Evolutionary conservation across 1,140 invertebrate species (phyloP).

Genomic region (Pachypeltis micranthus): DNA sequence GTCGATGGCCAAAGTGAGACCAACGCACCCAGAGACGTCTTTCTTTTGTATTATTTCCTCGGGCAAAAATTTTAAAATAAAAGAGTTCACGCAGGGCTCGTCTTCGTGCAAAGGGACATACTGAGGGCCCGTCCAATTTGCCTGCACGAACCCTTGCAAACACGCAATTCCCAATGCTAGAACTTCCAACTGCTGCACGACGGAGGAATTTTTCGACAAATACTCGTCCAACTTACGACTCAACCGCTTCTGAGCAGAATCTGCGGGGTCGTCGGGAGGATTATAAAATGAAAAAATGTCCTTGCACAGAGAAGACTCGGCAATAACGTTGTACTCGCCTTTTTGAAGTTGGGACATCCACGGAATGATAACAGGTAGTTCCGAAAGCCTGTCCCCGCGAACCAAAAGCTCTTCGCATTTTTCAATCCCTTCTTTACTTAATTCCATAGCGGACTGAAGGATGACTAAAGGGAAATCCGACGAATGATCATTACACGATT

Average conservation of each 20-base stretch:
- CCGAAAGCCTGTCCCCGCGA: not conserved
- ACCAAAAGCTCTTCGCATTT: constrained; percentile 1
- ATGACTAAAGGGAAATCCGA: too few species aligned
- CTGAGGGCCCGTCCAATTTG: constrained; percentile 68
- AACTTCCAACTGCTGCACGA: constrained; percentile 25
- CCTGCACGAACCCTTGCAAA: constrained; percentile 60
- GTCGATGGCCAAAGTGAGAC: constrained; percentile 36
- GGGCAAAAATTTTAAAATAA: constrained; percentile 18
- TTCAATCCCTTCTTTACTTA: too few species aligned
- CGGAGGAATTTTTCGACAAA: not conserved
- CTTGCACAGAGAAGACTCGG: not conserved
- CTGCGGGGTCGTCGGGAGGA: not conserved
- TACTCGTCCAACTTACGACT: not conserved
- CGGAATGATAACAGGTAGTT: not conserved
- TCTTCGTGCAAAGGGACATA: constrained; percentile 24
- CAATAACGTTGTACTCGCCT: constrained; percentile 1
- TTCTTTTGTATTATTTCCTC: constrained; percentile 19
- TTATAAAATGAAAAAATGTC: not conserved
- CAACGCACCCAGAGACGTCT: constrained; percentile 33
- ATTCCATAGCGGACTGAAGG: too few species aligned
- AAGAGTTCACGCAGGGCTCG: constrained; percentile 16
- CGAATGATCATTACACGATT: too few species aligned
- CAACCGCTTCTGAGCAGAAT: not conserved
- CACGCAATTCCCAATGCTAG: constrained; percentile 43
- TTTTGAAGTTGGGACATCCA: constrained; percentile 8